Base-by-base conservation (phyloP, 2,888 invertebrate species). In the Dicranocentrus wangi region DNA sequence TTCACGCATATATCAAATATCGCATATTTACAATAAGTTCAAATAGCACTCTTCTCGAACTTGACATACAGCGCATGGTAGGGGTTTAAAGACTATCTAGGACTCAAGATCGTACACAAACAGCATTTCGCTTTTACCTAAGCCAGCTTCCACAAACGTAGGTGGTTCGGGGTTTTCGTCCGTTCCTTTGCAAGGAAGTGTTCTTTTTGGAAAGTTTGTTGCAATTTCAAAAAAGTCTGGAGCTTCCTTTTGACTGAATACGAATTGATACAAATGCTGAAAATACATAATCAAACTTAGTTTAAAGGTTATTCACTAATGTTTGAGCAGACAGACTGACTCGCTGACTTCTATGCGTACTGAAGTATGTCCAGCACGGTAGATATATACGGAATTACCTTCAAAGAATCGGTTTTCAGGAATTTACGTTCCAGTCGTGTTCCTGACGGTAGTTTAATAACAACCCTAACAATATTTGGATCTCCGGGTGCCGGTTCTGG, bases 141-240 rank as follows among this genome's bases (percentile, higher is more conserved):
- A 91, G 21, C 97, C 97, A 23, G 93, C 94, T 82, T 95, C 93
- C 80, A 90, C 89, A 70, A 97, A 91, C 25, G 93, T 93, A 73
- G 90, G 88, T 5, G 91, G 89, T 55, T 90, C 89, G 63, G 90
- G 89, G 23, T 89, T 81, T 17, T 88, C 78, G 88, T 88, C 85
- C 3, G 86, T 83, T 1, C 93, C 92, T 60, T 90, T 89, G 88
- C 93, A 93, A 2, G 93, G 91, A 72, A 98, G 90, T 82, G 94
- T 92, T 84, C 95, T 92, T 88, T 96, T 95, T 0, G 98, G 98
- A 89, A 96, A 98, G 90, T 97, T 98, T 85, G 96, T 97, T 65
- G 96, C 95, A 84, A 98, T 96, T 90, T 98, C 96, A 88, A 98
- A 98, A 88, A 94, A 93, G 88, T 96, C 92, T 0, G 98, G 98